phyloP scores from a whole-genome alignment of 2,113 vertebrate genomes.

The Genyomyrus donnyi region DNA sequence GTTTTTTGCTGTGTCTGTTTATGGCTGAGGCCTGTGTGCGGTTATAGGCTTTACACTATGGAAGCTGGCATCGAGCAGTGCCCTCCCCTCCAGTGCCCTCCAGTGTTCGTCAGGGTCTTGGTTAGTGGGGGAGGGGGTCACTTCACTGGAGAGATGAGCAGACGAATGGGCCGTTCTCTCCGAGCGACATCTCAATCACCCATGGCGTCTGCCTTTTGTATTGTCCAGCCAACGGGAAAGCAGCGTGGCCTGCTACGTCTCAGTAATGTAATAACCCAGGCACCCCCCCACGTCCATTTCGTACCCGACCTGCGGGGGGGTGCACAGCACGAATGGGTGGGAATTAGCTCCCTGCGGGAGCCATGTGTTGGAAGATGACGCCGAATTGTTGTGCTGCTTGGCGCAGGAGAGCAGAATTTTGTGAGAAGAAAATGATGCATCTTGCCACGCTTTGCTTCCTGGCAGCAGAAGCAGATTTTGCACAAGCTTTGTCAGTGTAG shows the following conservation, averaged over 20 bases:
- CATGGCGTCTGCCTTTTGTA: not conserved
- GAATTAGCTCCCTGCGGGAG: slow-evolving; percentile 12
- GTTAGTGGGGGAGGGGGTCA: not conserved
- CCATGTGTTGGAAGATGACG: not conserved
- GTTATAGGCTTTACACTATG: not conserved
- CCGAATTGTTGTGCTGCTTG: not conserved
- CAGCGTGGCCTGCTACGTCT: not conserved
- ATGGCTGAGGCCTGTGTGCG: not conserved
- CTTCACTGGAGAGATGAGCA: not conserved
- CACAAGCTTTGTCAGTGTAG: not conserved
- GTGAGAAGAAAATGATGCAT: not conserved
- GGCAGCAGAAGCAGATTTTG: not conserved
- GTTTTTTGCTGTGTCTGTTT: not conserved
- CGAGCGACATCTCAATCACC: not conserved
- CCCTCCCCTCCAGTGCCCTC: not conserved
- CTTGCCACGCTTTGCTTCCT: not conserved
- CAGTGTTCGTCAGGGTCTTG: not conserved
- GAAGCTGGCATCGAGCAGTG: not conserved
- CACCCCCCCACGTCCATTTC: not conserved
- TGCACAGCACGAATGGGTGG: not conserved
- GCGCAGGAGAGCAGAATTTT: not conserved
- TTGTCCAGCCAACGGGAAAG: not conserved
- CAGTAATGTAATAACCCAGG: slow-evolving; percentile 4
- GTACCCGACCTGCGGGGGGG: not conserved
- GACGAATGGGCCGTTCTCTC: not conserved